phyloP scores from a whole-genome alignment of 2,888 invertebrate species.

The Ypsolopha scabrella region DNA sequence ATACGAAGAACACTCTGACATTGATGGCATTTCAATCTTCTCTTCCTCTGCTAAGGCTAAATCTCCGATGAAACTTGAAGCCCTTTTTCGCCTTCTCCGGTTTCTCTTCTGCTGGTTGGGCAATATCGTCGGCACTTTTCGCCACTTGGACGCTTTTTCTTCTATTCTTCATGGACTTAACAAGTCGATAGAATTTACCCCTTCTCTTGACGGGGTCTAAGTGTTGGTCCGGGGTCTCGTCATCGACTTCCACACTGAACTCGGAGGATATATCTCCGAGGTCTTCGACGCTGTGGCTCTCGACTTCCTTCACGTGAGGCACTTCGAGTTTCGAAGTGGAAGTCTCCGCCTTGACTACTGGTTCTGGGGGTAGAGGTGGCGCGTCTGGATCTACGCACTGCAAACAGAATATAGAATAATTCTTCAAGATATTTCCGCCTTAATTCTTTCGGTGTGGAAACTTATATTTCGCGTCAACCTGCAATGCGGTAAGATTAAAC shows the following conservation, averaged over 20 bases:
- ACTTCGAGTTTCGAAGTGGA: conserved; percentile 45
- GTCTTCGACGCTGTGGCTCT: conserved; percentile 59
- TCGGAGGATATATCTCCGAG: conserved; percentile 62
- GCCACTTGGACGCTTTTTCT: conserved; percentile 63
- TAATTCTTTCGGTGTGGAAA: too few relatives aligned
- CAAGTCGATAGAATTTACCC: conserved; percentile 58
- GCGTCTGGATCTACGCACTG: conserved; percentile 62
- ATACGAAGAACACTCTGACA: too few relatives aligned
- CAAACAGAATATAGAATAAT: conserved; percentile 10
- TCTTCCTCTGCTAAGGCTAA: conserved; percentile 52
- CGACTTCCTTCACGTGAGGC: conserved; percentile 37
- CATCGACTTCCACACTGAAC: conserved; percentile 61
- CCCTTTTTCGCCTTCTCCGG: conserved; percentile 47
- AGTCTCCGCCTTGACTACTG: conserved; percentile 36
- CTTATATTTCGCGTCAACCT: too few relatives aligned
- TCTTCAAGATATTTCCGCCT: too few relatives aligned
- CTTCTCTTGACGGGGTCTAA: conserved; percentile 48
- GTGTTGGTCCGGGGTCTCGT: conserved; percentile 35
- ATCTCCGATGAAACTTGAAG: conserved; percentile 58
- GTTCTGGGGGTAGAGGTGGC: conserved; percentile 35
- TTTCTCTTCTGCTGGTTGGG: conserved; percentile 39
- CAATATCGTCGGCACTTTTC: conserved; percentile 54
- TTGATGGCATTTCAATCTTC: conserved; percentile 39
- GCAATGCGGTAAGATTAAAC: too few relatives aligned
- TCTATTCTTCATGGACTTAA: conserved; percentile 61